Base-by-base conservation (phyloP, 1,140 invertebrate species). In the Drosophila burlai region DNA sequence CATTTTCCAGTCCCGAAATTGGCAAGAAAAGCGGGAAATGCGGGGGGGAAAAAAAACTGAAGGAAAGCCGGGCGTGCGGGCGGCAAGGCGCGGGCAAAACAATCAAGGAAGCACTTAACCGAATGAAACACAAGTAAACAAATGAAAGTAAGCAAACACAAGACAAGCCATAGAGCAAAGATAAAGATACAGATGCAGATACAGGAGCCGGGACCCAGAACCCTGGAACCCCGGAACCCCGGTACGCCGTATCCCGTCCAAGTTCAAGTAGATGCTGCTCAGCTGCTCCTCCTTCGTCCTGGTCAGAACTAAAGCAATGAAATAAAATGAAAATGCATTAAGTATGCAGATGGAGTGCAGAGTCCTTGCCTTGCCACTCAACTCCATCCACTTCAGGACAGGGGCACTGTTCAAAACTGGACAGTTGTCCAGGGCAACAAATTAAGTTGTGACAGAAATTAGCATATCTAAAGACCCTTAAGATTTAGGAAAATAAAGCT, bases 91-190 rank as follows among this genome's bases (percentile, higher is more conserved):
- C 79, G 65, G 71, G 67, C 78, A 77, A 81, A 89, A 89, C 84
- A 89, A 89, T 89, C 84, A 89, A 79, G 85, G 77, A 89, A 89
- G 84, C 84, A 89, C 84, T 89, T 89, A 89, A 89, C 84, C 84
- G 84, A 89, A 89, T 89, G 84, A 89, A 89, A 90, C 78, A 84
- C 85, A 89, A 89, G 84, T 84, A 89, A 89, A 89, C 84, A 89
- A 89, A 89, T 89, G 84, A 89, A 89, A 81, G 81, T 81, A 81
- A 84, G 81, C 69, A 87, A 84, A 81, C 73, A 68, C 81, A 89
- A 89, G 84, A 78, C 84, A 81, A 83, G 82, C 79, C 82, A 79
- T 76, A 68, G 71, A 77, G 75, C 68, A 86, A 80, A 80, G 40
- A 55, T 49, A 62, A 24, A 59, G 80, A 54, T 26, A 50, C 34